phyloP scores from a whole-genome alignment of 2,113 vertebrate species.

The Agapornis roseicollis region DNA sequence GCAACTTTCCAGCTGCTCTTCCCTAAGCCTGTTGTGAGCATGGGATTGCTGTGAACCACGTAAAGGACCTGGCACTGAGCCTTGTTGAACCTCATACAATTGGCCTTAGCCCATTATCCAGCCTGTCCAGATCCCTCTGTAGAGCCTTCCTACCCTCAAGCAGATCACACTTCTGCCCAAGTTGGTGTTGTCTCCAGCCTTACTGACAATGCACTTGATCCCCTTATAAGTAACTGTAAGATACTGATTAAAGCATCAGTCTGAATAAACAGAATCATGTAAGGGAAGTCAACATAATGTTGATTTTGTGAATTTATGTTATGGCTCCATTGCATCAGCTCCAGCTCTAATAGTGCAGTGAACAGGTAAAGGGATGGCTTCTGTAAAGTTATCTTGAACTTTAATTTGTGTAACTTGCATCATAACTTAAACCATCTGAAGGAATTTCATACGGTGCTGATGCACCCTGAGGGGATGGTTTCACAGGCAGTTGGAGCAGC shows the following conservation, averaged over 20 bases:
- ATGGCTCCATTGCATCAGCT: not conserved
- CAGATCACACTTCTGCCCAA: not conserved
- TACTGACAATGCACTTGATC: not conserved
- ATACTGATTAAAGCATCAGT: not conserved
- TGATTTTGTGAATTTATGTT: not conserved
- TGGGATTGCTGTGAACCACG: not conserved
- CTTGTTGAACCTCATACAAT: not conserved
- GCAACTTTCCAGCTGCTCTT: not conserved
- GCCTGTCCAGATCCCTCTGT: not conserved
- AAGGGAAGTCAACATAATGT: not conserved
- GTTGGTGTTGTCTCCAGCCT: not conserved
- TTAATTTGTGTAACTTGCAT: not conserved
- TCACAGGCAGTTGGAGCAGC: not conserved
- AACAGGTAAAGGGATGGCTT: not conserved
- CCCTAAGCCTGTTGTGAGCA: not conserved
- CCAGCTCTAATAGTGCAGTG: not conserved
- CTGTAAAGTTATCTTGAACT: not conserved
- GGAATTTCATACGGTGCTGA: not conserved
- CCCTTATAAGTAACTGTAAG: not conserved
- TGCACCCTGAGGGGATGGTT: not conserved
- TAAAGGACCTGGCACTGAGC: not conserved
- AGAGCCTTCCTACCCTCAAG: not conserved
- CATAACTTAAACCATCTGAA: not conserved
- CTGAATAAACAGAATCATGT: not conserved
- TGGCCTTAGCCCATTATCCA: not conserved